These are phyloP conservation scores for Phorcus lineatus DNA, from an alignment of 2,888 invertebrate species.

Conservation along the genomic window DNA sequence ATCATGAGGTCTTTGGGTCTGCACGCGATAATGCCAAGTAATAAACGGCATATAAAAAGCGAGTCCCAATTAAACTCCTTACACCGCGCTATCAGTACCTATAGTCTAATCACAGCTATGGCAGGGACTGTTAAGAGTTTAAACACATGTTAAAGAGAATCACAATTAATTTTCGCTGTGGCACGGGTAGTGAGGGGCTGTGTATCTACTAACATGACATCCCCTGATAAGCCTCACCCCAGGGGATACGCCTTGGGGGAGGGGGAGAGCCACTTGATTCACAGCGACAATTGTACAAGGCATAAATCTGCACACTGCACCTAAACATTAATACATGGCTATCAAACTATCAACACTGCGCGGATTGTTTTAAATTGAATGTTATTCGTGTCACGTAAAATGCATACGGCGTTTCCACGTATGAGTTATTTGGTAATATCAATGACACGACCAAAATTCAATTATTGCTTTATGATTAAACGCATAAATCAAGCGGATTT, in stretches of 20 bases:
- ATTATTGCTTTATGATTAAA: not conserved
- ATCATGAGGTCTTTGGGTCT: too few relatives aligned
- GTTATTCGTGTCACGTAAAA: too few relatives aligned
- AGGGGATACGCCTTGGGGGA: not conserved
- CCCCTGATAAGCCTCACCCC: not conserved
- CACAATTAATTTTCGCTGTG: slow-evolving; percentile 9
- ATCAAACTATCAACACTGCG: too few relatives aligned
- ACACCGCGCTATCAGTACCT: not conserved
- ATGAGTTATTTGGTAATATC: not conserved
- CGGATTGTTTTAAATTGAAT: too few relatives aligned
- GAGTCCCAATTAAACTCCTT: not conserved
- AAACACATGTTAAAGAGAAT: slow-evolving; percentile 1
- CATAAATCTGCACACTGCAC: not conserved
- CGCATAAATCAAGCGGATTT: not conserved
- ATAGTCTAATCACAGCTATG: not conserved
- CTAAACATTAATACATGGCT: not conserved
- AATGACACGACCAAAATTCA: not conserved
- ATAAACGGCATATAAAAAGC: too few relatives aligned
- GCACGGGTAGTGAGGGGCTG: not conserved
- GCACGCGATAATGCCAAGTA: too few relatives aligned
- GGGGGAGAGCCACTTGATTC: not conserved
- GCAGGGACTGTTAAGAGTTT: not conserved
- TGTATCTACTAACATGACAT: slow-evolving; percentile 11
- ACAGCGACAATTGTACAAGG: not conserved
- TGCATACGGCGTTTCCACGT: too few relatives aligned